These are phyloP conservation scores for Diadophis punctatus DNA, from an alignment of 2,113 vertebrate species.

Conservation along the genomic window DNA sequence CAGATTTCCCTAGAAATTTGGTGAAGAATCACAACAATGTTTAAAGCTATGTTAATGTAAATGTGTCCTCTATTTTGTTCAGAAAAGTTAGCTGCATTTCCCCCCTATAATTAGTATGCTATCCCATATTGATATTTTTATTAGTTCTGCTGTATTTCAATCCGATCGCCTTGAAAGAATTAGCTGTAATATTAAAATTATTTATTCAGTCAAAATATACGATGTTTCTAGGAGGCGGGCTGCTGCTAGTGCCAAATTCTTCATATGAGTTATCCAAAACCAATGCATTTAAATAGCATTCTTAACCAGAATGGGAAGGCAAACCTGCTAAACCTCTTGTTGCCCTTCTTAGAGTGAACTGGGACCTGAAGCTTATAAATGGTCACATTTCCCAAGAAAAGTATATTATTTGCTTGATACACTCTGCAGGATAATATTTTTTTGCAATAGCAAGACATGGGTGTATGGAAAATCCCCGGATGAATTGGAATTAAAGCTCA, in stretches of 20 bases:
- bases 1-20: background rate
- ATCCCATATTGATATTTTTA: slow-evolving; percentile 48
- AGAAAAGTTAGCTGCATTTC: background rate
- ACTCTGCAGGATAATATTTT: slow-evolving; percentile 31
- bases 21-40: background rate
- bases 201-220: slow-evolving; percentile 57
- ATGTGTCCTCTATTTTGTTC: background rate
- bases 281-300: slow-evolving; percentile 72
- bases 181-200: slow-evolving; percentile 40
- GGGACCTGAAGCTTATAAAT: slow-evolving; percentile 23
- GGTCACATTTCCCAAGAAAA: slow-evolving; percentile 33
- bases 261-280: slow-evolving; percentile 51
- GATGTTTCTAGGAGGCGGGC: slow-evolving; percentile 45
- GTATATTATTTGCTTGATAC: slow-evolving; percentile 18
- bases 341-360: slow-evolving; percentile 45
- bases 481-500: slow-evolving; percentile 2
- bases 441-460: slow-evolving; percentile 16
- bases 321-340: slow-evolving; percentile 39
- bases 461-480: background rate
- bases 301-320: slow-evolving; percentile 54
- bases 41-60: background rate
- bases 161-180: background rate
- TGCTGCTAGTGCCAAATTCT: slow-evolving; percentile 48
- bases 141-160: slow-evolving; percentile 39
- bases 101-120: background rate